phyloP scores from a whole-genome alignment of 2,888 invertebrate genomes.

The Dorcus parallelipipedus region DNA sequence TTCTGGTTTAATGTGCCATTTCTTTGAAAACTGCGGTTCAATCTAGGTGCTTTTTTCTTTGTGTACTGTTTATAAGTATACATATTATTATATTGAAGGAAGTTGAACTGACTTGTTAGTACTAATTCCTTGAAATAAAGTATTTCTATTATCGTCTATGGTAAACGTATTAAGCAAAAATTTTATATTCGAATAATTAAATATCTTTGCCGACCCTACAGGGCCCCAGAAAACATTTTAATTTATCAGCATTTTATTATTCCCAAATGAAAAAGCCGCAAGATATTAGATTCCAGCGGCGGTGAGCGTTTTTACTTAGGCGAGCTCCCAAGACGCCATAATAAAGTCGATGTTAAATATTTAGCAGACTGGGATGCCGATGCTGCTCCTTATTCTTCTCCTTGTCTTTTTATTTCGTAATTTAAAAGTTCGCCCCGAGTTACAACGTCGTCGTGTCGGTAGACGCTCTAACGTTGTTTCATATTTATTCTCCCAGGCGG shows the following conservation, averaged over 20 bases:
- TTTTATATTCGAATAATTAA: slow-evolving; percentile 8
- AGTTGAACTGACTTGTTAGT: too few relatives aligned
- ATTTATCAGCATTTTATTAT: slow-evolving; percentile 37
- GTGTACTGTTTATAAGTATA: too few relatives aligned
- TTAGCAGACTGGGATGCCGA: slow-evolving; percentile 35
- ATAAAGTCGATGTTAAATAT: slow-evolving; percentile 44
- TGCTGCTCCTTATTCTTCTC: slow-evolving; percentile 29
- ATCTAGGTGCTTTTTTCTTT: too few relatives aligned
- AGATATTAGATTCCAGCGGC: slow-evolving; percentile 33
- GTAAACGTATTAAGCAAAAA: not conserved
- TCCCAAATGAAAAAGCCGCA: slow-evolving; percentile 31
- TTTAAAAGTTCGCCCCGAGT: slow-evolving; percentile 43
- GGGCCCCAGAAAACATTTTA: slow-evolving; percentile 26
- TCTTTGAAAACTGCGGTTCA: too few relatives aligned
- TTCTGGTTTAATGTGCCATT: too few relatives aligned
- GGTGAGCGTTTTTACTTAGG: slow-evolving; percentile 27
- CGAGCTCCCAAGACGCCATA: slow-evolving; percentile 26
- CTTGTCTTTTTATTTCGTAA: slow-evolving; percentile 40
- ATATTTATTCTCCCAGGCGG: slow-evolving; percentile 40
- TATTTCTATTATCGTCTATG: too few relatives aligned
- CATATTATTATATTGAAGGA: too few relatives aligned
- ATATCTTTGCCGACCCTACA: slow-evolving; percentile 2
- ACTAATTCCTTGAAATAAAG: too few relatives aligned
- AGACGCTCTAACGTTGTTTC: slow-evolving; percentile 23
- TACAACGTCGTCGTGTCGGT: slow-evolving; percentile 25